Evolutionary conservation across 2,797 vertebrate species (phyloP).

Genomic region (Siniperca undulata): DNA sequence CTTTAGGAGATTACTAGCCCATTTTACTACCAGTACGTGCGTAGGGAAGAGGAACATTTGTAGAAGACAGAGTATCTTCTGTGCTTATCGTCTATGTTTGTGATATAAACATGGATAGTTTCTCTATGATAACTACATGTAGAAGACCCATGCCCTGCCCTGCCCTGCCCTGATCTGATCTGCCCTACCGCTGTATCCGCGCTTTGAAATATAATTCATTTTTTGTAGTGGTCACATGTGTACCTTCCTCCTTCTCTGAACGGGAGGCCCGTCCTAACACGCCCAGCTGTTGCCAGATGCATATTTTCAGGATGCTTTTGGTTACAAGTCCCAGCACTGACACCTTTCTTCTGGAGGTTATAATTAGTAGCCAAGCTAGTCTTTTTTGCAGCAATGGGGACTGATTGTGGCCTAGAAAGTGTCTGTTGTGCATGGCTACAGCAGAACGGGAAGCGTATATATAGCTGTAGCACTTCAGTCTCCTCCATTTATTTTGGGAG

Average conservation of each 20-base stretch:
- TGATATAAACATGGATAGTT: neutral
- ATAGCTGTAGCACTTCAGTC: slow-evolving; percentile 55
- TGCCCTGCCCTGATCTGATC: slow-evolving; percentile 1
- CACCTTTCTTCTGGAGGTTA: slow-evolving; percentile 79
- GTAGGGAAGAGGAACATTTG: neutral
- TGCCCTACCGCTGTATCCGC: slow-evolving; percentile 2
- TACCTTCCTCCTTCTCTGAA: slow-evolving; percentile 37
- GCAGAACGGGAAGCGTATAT: slow-evolving; percentile 40
- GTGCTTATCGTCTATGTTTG: neutral
- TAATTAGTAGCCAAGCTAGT: slow-evolving; percentile 77
- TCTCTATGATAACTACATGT: slow-evolving; percentile 2
- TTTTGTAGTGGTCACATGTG: slow-evolving; percentile 40
- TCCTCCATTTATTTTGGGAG: slow-evolving; percentile 73
- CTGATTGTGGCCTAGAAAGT: slow-evolving; percentile 78
- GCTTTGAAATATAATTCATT: slow-evolving; percentile 44
- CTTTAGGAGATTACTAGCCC: neutral
- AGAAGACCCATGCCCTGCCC: neutral
- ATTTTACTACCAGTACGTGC: neutral
- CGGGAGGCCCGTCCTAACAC: slow-evolving; percentile 50
- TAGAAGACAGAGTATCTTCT: neutral
- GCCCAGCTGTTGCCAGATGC: slow-evolving; percentile 70
- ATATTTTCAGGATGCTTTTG: slow-evolving; percentile 79
- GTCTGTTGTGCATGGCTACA: slow-evolving; percentile 64
- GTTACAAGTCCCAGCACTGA: slow-evolving; percentile 80
- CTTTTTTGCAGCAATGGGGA: slow-evolving; percentile 58